Evolutionary conservation across 2,888 invertebrate species (phyloP).

Genomic region (Hyppa rectilinea): DNA sequence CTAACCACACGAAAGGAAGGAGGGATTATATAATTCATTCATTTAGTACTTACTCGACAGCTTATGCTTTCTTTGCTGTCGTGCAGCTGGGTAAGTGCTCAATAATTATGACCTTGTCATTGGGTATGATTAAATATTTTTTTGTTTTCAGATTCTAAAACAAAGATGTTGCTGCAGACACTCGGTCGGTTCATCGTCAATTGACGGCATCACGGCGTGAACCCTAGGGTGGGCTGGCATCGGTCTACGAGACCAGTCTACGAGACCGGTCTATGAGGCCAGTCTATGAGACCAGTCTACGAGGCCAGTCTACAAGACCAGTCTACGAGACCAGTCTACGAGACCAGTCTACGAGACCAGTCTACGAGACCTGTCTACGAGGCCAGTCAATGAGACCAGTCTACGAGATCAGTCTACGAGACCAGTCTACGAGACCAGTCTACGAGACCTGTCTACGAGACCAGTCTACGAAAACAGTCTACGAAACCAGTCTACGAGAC

Average conservation of each 20-base stretch:
- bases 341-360: neutral
- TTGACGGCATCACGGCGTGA: constrained; percentile 35
- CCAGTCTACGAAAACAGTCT: neutral
- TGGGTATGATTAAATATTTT: no score
- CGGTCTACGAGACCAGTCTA: neutral
- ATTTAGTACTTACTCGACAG: no score
- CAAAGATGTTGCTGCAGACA: neutral
- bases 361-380: neutral
- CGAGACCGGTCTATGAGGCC: neutral
- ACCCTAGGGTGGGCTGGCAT: constrained; percentile 35
- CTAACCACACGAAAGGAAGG: no score
- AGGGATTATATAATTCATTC: no score
- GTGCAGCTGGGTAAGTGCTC: no score
- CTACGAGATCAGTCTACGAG: neutral
- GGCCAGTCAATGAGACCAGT: no score
- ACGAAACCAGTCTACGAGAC: neutral
- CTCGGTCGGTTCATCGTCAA: constrained; percentile 19
- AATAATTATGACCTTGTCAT: no score
- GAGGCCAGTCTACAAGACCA: neutral
- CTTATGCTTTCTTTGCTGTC: no score
- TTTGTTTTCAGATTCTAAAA: constrained; percentile 16
- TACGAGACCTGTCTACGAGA: constrained; percentile 6
- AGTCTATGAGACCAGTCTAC: constrained; percentile 4
- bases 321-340: neutral
- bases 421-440: no score